Conservation (phyloP, 2,797 vertebrate genomes). For the Peromyscus eremicus region DNA sequence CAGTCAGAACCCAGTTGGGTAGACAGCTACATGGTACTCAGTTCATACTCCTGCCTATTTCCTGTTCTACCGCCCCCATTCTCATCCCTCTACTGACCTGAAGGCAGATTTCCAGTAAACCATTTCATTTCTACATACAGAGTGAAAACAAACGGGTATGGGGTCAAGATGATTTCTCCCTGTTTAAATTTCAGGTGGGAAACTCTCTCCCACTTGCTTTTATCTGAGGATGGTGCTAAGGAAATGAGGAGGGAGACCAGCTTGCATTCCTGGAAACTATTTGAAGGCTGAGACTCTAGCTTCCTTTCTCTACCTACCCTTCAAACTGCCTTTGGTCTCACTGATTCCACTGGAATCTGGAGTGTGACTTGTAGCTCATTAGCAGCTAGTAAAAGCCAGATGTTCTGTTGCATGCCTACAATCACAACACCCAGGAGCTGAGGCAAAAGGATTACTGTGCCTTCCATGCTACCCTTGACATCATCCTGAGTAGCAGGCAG, state of each 20-base stretch:
- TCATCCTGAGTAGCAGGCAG: neutral
- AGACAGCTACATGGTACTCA: neutral
- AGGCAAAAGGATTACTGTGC: neutral
- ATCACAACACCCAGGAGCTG: neutral
- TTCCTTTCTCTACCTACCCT: neutral
- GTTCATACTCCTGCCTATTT: neutral
- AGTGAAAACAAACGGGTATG: constrained; percentile 90
- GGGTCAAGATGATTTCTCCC: constrained; percentile 75
- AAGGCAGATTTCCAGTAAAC: constrained; percentile 70
- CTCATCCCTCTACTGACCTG: constrained; percentile 68
- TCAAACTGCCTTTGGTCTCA: neutral
- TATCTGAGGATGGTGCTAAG: constrained; percentile 88
- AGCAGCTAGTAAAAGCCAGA: neutral
- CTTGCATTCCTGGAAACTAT: neutral
- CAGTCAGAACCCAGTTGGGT: neutral
- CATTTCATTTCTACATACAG: constrained; percentile 91
- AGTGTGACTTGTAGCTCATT: neutral
- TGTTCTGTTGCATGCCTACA: neutral
- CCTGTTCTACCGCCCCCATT: neutral
- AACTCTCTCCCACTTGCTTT: constrained; percentile 89
- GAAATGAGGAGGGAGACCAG: neutral
- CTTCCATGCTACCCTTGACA: neutral
- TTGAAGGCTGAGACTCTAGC: neutral
- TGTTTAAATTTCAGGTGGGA: constrained; percentile 88
- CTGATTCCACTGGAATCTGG: constrained; percentile 1